Conservation (phyloP, 2,797 vertebrate genomes). For the Zalophus californianus region DNA sequence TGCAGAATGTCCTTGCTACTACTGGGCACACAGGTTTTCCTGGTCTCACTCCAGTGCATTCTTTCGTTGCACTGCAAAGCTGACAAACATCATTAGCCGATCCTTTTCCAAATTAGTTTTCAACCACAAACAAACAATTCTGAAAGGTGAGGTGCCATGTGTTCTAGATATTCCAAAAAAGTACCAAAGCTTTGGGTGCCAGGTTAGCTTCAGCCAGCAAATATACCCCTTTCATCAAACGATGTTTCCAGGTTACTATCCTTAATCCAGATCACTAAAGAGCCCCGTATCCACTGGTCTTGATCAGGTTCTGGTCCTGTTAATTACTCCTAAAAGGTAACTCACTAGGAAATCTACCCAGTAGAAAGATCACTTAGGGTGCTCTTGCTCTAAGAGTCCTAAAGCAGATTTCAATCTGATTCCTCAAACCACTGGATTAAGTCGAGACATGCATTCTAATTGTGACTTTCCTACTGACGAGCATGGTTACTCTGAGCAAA, state of each 20-base stretch:
- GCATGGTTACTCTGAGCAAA: not conserved
- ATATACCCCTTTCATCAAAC: not conserved
- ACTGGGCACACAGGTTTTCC: not conserved
- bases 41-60: not conserved
- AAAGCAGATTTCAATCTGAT: slow-evolving; percentile 42
- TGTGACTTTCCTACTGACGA: not conserved
- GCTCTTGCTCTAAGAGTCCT: not conserved
- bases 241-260: not conserved
- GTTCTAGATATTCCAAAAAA: slow-evolving; percentile 44
- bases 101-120: slow-evolving; percentile 28
- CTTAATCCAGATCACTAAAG: slow-evolving; percentile 3
- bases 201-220: slow-evolving; percentile 11
- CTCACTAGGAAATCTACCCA: slow-evolving; percentile 21
- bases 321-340: slow-evolving; percentile 22
- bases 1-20: not conserved
- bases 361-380: not conserved
- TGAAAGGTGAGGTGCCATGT: slow-evolving; percentile 24
- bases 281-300: not conserved
- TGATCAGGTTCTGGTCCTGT: not conserved
- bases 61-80: not conserved
- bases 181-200: not conserved
- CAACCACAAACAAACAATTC: slow-evolving; percentile 53
- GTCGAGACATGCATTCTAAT: not conserved
- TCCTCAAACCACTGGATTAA: not conserved
- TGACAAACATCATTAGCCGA: slow-evolving; percentile 2